These are phyloP conservation scores for Limnodromus scolopaceus DNA, from an alignment of 2,797 vertebrate species.

Conservation along the genomic window DNA sequence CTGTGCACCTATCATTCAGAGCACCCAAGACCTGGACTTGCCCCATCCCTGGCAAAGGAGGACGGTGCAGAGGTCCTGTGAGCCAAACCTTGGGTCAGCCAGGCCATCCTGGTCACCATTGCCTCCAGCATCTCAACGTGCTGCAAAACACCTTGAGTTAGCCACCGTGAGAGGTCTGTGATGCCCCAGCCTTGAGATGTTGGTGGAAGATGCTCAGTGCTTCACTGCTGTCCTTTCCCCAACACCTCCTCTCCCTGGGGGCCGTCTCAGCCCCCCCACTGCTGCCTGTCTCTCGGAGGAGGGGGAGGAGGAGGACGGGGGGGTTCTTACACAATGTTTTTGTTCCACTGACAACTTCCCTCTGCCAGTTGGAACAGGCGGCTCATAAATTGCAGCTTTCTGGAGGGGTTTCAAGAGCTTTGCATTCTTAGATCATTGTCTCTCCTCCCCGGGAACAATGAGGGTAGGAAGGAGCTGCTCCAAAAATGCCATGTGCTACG, in stretches of 20 bases:
- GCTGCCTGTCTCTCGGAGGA: background rate
- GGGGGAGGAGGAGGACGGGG: background rate
- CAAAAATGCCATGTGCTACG: background rate
- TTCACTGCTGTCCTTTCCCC: background rate
- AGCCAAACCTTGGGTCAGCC: background rate
- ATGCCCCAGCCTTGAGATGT: accelerated
- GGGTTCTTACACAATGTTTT: conserved; percentile 26
- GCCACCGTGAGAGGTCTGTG: background rate
- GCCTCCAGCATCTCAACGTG: background rate
- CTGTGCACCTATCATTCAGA: background rate
- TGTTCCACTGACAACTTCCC: background rate
- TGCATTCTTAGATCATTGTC: conserved; percentile 49
- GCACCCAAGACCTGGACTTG: background rate
- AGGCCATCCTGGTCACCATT: background rate
- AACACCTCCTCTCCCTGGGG: accelerated
- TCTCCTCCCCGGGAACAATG: background rate
- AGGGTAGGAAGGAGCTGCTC: background rate
- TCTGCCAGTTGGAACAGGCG: conserved; percentile 41
- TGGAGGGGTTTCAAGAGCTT: conserved; percentile 48
- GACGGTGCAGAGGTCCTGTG: background rate
- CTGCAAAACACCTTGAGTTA: background rate
- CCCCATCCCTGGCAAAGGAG: background rate
- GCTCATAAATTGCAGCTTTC: conserved; percentile 23
- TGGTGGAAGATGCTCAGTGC: background rate
- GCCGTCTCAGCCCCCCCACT: background rate